Percentiles rank a stretch among this genome's conserved stretches.
Conservation (phyloP, 1,140 invertebrate species). For the Ctenoplectra terminalis region DNA sequence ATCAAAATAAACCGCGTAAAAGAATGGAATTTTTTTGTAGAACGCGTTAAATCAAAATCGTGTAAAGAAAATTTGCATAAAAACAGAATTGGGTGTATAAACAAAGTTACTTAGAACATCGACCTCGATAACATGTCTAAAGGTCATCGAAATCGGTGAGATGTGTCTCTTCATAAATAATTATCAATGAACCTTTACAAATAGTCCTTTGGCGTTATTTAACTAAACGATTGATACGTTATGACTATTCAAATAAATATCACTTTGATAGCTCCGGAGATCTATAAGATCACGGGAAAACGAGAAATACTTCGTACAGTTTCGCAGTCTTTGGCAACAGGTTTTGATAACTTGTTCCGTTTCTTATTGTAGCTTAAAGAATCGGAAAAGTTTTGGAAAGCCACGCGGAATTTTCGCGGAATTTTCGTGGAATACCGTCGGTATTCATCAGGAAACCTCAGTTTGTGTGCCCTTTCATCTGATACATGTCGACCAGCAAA, state of each 20-base stretch:
- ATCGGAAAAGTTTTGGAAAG: constrained; percentile 28
- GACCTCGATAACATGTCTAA: no score
- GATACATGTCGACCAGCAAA: constrained; percentile 92
- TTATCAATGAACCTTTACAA: background rate
- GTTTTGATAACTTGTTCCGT: constrained; percentile 33
- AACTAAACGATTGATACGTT: no score
- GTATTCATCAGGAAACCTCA: constrained; percentile 7
- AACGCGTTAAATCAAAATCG: no score
- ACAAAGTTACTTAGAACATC: no score
- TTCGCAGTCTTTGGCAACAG: constrained; percentile 25
- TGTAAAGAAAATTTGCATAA: no score
- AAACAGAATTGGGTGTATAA: no score
- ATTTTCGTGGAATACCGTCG: background rate
- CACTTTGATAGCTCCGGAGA: background rate
- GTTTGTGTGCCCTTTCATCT: constrained; percentile 70
- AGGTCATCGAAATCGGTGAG: no score
- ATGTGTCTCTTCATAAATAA: no score
- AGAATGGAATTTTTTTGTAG: no score
- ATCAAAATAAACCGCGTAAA: no score
- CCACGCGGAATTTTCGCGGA: background rate
- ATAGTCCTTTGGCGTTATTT: background rate
- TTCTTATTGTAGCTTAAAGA: background rate
- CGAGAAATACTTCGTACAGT: constrained; percentile 2
- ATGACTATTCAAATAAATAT: background rate
- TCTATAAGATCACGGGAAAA: background rate